Evolutionary conservation across 2,888 invertebrate genomes (phyloP).

Genomic region (Steromphala cineraria): DNA sequence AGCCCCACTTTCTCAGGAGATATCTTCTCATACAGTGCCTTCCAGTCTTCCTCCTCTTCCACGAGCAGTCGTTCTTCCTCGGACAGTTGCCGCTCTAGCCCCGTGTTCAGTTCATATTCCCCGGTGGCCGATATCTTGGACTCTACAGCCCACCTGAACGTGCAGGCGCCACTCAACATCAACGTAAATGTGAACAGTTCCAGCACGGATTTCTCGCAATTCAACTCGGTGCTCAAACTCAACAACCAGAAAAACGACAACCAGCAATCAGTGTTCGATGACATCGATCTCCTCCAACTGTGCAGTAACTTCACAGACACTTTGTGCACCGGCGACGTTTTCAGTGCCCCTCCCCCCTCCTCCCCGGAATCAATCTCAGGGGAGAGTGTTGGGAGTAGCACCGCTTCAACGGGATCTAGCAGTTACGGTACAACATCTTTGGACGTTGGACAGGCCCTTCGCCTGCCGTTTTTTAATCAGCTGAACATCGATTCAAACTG

Average conservation of each 20-base stretch:
- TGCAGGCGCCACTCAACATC: constrained; percentile 53
- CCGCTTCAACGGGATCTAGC: constrained; percentile 34
- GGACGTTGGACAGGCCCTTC: constrained; percentile 57
- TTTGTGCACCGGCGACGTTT: constrained; percentile 10
- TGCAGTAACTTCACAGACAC: not conserved
- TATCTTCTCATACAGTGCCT: constrained; percentile 18
- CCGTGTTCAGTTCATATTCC: constrained; percentile 45
- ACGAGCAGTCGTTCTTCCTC: constrained; percentile 28
- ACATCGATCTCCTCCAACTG: constrained; percentile 37
- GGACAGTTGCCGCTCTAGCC: constrained; percentile 36
- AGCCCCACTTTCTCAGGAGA: constrained; percentile 77
- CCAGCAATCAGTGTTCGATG: constrained; percentile 47
- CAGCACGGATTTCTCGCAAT: constrained; percentile 41
- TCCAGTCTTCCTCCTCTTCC: constrained; percentile 13
- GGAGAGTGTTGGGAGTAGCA: constrained; percentile 54
- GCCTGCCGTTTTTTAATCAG: constrained; percentile 65
- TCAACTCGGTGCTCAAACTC: constrained; percentile 45
- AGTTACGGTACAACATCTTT: constrained; percentile 56
- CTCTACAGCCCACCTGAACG: constrained; percentile 45
- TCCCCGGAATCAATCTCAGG: constrained; percentile 63
- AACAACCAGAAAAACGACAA: constrained; percentile 46
- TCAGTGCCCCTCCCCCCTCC: constrained; percentile 44
- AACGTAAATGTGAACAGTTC: constrained; percentile 44
- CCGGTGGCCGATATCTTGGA: constrained; percentile 27
- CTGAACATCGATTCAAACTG: constrained; percentile 42